Conservation (phyloP, 2,888 invertebrate species). For the Philaethria dido region DNA sequence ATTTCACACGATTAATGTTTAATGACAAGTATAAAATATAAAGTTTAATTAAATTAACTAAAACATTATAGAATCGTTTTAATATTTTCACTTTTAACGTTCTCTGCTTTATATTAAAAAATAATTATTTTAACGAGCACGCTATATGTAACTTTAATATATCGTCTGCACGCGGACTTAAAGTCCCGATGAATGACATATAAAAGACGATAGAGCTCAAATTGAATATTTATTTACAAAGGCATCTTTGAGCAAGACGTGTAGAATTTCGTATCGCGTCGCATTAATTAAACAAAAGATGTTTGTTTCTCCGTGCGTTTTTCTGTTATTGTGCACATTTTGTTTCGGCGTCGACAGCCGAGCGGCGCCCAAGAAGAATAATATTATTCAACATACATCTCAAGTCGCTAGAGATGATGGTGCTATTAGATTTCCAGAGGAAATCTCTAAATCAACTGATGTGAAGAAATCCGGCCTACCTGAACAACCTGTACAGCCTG, state of each 20-base stretch:
- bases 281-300: constrained; percentile 8
- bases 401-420: neutral
- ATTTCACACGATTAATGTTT: too few species aligned
- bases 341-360: constrained; percentile 5
- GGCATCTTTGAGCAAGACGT: constrained; percentile 10
- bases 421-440: constrained; percentile 16
- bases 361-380: neutral
- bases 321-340: constrained; percentile 1
- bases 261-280: neutral
- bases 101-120: too few species aligned
- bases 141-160: neutral
- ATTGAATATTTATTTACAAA: constrained; percentile 19
- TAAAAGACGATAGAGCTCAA: constrained; percentile 14
- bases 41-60: too few species aligned
- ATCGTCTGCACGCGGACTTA: constrained; percentile 15
- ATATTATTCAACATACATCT: neutral
- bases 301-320: constrained; percentile 6
- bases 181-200: neutral
- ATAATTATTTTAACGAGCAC: neutral
- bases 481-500: neutral
- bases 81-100: too few species aligned
- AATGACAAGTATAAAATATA: too few species aligned
- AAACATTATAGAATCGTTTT: neutral
- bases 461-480: neutral
- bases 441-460: neutral